Evolutionary conservation across 2,888 invertebrate genomes (phyloP), one percentile per base, ranked within the genome.

Genomic region (Philereme vetulata): DNA sequence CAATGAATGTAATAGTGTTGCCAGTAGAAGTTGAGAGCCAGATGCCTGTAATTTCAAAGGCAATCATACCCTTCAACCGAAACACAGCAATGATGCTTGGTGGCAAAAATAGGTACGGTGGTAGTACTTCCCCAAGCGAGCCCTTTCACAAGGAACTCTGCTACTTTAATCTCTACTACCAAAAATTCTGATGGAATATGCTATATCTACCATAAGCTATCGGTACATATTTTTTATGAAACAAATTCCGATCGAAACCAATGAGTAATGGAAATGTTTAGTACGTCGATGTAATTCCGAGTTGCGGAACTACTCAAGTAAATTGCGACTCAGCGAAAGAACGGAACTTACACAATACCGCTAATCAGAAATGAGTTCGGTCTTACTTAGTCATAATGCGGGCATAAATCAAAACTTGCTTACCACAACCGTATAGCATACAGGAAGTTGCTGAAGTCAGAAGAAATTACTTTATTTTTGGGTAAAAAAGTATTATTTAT

Each of bases 311-410:
- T 58, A 64, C 57, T 61, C 49, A 56, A 61, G 61, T 42, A 57
- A 58, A 64, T 56, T 59, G 49, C 60, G n/a, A 47, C 50, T 61
- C 46, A 34, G 60, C 57, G 46, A 52, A 62, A 55, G 46, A 51
- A 51, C 11, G 44, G 21, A 57, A 60, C 60, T 62, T 48, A 21
- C 32, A 56, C 58, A 62, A 61, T 56, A 56, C 58, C 60, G 51
- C 56, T 67, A 60, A 65, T 67, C 62, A 57, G 56, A 61, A 61
- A 59, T 57, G 49, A 65, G 59, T 65, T 61, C 50, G 49, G 60
- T 59, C 59, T 63, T 49, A 62, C 58, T 62, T 58, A 56, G 60
- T 45, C 60, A 52, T 64, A 62, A 55, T 64, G 64, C 48, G 51
- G 47, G 43, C 57, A 56, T 65, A 62, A 62, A 64, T 64, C 64